Conservation (phyloP, 2,113 vertebrate species). For the Mirza zaza region DNA sequence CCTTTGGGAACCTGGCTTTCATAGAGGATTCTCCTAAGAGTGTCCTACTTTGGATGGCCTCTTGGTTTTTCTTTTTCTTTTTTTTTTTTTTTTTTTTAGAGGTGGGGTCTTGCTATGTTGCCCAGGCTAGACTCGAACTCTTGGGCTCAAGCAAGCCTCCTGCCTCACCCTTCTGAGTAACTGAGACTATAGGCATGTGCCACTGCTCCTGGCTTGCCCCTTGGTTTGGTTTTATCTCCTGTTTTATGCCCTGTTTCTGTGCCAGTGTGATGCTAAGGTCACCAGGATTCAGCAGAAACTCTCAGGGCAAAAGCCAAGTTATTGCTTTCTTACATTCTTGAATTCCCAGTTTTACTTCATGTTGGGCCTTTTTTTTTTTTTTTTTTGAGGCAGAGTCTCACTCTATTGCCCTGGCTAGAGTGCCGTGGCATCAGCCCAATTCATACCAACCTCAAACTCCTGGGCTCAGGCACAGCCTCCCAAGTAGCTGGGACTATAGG, state of each 20-base stretch:
- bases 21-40: not conserved
- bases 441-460: too few relatives aligned
- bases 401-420: too few relatives aligned
- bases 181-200: not conserved
- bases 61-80: not conserved
- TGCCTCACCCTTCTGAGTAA: not conserved
- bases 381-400: too few relatives aligned
- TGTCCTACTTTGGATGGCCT: not conserved
- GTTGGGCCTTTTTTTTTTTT: not conserved
- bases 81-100: not conserved
- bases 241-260: not conserved
- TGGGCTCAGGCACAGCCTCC: too few relatives aligned
- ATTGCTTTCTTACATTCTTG: not conserved
- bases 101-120: not conserved
- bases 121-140: not conserved
- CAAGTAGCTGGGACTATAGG: too few relatives aligned
- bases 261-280: not conserved
- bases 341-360: constrained; percentile 3
- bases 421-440: too few relatives aligned
- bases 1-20: not conserved
- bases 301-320: not conserved
- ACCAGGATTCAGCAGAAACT: not conserved
- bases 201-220: not conserved
- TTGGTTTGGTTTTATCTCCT: constrained; percentile 4
- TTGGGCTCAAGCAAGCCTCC: not conserved